These are phyloP conservation scores for Sphinx pinastri DNA, from an alignment of 2,888 invertebrate genomes.

Conservation along the genomic window DNA sequence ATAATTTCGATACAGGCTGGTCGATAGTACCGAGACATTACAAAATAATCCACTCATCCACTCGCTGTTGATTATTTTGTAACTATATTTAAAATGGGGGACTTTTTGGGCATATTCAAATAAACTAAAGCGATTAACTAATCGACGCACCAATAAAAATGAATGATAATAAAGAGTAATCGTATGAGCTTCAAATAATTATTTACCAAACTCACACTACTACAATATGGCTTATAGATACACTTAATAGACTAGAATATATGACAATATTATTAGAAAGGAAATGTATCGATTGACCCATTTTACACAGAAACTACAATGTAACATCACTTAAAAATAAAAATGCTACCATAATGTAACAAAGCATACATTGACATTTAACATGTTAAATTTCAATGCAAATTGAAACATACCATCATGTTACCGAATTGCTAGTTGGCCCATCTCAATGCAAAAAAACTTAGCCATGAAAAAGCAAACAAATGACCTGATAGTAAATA, in stretches of 20 bases:
- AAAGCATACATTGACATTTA: too few relatives aligned
- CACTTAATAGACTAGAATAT: slow-evolving; percentile 27
- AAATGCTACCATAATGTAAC: too few relatives aligned
- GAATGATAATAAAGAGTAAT: slow-evolving; percentile 2
- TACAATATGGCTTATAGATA: slow-evolving; percentile 27
- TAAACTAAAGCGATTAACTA: neutral
- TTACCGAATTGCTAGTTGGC: too few relatives aligned
- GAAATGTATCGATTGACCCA: slow-evolving; percentile 47
- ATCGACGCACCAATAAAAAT: slow-evolving; percentile 27
- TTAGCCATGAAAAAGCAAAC: too few relatives aligned
- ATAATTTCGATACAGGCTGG: neutral
- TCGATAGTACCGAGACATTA: neutral
- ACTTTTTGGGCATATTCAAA: too few relatives aligned
- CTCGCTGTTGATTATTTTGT: neutral
- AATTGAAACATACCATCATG: too few relatives aligned
- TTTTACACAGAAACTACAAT: neutral
- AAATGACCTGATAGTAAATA: too few relatives aligned
- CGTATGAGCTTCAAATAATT: too few relatives aligned
- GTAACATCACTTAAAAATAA: too few relatives aligned
- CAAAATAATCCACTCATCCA: slow-evolving; percentile 15
- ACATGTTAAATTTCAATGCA: too few relatives aligned
- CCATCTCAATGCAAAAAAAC: too few relatives aligned
- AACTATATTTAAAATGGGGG: neutral
- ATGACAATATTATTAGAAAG: slow-evolving; percentile 34
- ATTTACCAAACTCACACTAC: too few relatives aligned